Base-by-base conservation (phyloP, 2,888 invertebrate species). In the Marasmarcha lunaedactyla region DNA sequence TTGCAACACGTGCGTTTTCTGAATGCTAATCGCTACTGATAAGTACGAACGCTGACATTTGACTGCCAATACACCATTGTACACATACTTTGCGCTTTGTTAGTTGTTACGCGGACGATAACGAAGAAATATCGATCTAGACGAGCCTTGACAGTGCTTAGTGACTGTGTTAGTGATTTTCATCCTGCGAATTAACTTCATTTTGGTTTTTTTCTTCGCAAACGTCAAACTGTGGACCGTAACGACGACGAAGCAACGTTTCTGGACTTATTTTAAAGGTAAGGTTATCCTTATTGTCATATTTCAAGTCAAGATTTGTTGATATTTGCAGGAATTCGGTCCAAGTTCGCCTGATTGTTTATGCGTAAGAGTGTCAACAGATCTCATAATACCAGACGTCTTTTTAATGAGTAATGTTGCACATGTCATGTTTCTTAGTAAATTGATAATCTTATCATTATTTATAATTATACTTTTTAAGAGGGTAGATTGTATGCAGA, bases 181-280 rank as follows among this genome's bases (percentile, higher is more conserved):
- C 20, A 7, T 20, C 20, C 20, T 20, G 20, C 7, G 4, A 5
- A 5, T 20, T 20, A 7, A 20, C 3, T 7, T 20, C 7, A 7
- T 20, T 20, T 20, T 20, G 3, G 20, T 20, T 20, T 70, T 68
- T 64, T 59, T 54, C 60, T 61, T 7, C 55, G 63, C 58, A 57
- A 52, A 54, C 60, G 60, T 55, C 71, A 79, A 77, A 69, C 74
- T 79, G 77, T 73, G 79, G 77, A 76, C 73, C 69, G 62, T 76
- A 57, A 62, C 71, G 56, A 63, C 62, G 47, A 55, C 58, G 42
- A 72, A 72, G 59, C 66, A 71, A 59, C 74, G 69, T 54, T 66
- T 79, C 67, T 78, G 79, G 73, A 76, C 71, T 71, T 78, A 77
- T 63, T 65, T 79, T 53, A 74, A 76, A 78, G 81, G 81, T 79